Percentiles rank a stretch among this genome's conserved stretches.
phyloP scores from a whole-genome alignment of 2,113 vertebrate species.

The Laticauda colubrina region DNA sequence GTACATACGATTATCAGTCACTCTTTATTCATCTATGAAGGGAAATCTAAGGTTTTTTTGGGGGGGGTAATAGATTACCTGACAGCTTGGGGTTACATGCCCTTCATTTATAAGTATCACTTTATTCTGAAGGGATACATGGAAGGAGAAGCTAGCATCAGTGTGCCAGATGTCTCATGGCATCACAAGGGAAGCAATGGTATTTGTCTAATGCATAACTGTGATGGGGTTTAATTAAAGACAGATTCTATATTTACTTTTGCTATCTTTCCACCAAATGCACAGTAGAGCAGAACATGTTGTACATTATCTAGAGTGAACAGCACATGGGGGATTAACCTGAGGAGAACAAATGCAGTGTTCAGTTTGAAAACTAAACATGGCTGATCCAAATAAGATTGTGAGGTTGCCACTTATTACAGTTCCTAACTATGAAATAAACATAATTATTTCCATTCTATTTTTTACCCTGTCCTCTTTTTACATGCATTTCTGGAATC shows the following conservation, averaged over 20 bases:
- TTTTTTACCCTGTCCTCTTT: neutral
- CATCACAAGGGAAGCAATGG: slow-evolving; percentile 49
- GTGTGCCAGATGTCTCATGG: slow-evolving; percentile 49
- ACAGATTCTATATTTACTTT: slow-evolving; percentile 50
- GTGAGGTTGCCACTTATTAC: neutral
- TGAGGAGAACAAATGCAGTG: slow-evolving; percentile 34
- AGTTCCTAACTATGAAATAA: neutral
- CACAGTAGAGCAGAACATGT: slow-evolving; percentile 37
- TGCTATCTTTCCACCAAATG: slow-evolving; percentile 43
- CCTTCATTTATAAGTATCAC: slow-evolving; percentile 4
- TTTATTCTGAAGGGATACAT: slow-evolving; percentile 21
- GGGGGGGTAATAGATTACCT: slow-evolving; percentile 7
- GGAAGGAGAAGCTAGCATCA: slow-evolving; percentile 39
- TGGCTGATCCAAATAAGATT: neutral
- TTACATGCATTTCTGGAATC: neutral
- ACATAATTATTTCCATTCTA: neutral
- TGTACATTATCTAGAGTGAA: neutral
- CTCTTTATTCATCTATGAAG: neutral
- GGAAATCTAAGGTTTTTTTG: neutral
- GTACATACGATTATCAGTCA: neutral
- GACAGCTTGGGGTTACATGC: neutral
- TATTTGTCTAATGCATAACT: slow-evolving; percentile 57
- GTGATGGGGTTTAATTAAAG: slow-evolving; percentile 62
- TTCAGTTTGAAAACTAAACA: slow-evolving; percentile 3
- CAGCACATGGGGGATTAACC: slow-evolving; percentile 18